Evolutionary conservation across 2,113 vertebrate species (phyloP), one percentile per base, ranked within the genome.

Genomic region (Rhadina sibilatrix): DNA sequence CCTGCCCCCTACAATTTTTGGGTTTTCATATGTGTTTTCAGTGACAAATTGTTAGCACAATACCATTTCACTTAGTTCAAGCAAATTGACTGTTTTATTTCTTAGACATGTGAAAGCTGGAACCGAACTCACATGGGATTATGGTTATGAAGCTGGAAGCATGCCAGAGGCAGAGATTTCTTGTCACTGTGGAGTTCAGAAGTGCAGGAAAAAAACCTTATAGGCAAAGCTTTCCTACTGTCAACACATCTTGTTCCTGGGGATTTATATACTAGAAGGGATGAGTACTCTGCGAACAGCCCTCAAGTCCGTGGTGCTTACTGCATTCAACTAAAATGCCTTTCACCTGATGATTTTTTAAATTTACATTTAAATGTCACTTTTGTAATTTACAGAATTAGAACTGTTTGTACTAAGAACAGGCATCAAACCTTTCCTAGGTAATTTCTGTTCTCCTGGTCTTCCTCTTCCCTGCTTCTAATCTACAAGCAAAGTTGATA

Each of bases 101-200:
- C 91, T 66, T 97, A 99, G 99, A 76, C 95, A 96, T 18, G 97
- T 99, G 93, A 98, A 97, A 97, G 98, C 99, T 47, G 99, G 99
- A 92, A 98, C 99, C 0, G 99, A 99, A 96, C 98, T 99, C 88
- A 99, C 99, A 0, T 99, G 99, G 99, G 98, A 99, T 93, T 99
- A 99, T 94, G 98, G 96, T 47, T 98, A 98, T 50, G 86, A 98
- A 93, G 82, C 95, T 46, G 97, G 97, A 56, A 98, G 97, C 72
- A 33, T 96, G 47, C 97, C 98, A 46, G 97, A 97, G 49, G 98
- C 96, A 40, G 98, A 98, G 94, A 98, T 98, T 89, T 79, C 97
- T 37, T 99, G 99, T 94, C 96, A 98, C 5, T 99, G 99, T 66
- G 98, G 98, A 30, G 93, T 97, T 83, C 94, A 97, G 53, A 97